Evolutionary conservation across 2,113 vertebrate species (phyloP).

Genomic region (Podarcis raffonei): DNA sequence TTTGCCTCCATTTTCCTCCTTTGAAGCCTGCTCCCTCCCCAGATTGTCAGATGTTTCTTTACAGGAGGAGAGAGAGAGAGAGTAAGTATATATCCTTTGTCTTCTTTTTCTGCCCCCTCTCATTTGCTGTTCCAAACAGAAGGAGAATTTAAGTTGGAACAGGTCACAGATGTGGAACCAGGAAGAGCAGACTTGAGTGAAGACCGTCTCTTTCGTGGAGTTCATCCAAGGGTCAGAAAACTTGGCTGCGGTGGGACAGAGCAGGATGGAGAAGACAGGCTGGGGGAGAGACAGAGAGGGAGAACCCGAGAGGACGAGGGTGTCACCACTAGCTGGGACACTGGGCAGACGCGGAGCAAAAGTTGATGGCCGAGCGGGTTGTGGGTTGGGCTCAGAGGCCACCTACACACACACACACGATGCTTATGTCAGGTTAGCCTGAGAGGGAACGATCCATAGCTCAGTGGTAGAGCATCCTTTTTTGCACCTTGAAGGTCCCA

Average conservation of each 20-base stretch:
- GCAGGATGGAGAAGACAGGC: not conserved
- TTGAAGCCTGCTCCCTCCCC: not conserved
- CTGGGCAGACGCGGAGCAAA: slow-evolving; percentile 28
- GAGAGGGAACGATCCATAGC: not conserved
- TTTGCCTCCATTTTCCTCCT: not conserved
- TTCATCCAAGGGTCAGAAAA: slow-evolving; percentile 62
- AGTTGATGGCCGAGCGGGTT: accelerated
- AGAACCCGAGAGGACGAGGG: slow-evolving; percentile 6
- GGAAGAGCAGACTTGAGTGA: slow-evolving; percentile 23
- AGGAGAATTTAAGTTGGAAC: slow-evolving; percentile 48
- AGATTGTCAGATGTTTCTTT: not conserved
- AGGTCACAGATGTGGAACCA: slow-evolving; percentile 8
- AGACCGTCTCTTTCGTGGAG: slow-evolving; percentile 23
- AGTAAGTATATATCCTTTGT: not conserved
- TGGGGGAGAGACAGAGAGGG: not conserved
- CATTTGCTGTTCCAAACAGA: slow-evolving; percentile 7
- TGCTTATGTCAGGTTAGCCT: not conserved
- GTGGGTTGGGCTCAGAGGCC: not conserved
- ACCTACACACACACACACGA: not conserved
- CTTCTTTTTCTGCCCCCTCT: slow-evolving; percentile 19
- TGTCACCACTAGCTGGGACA: slow-evolving; percentile 35
- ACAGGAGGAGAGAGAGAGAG: not conserved
- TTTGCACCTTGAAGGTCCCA: too few relatives aligned
- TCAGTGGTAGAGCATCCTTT: not conserved
- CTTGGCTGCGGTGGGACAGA: slow-evolving; percentile 43